Conservation (phyloP, 2,888 invertebrate genomes). For the Gibbula magus region DNA sequence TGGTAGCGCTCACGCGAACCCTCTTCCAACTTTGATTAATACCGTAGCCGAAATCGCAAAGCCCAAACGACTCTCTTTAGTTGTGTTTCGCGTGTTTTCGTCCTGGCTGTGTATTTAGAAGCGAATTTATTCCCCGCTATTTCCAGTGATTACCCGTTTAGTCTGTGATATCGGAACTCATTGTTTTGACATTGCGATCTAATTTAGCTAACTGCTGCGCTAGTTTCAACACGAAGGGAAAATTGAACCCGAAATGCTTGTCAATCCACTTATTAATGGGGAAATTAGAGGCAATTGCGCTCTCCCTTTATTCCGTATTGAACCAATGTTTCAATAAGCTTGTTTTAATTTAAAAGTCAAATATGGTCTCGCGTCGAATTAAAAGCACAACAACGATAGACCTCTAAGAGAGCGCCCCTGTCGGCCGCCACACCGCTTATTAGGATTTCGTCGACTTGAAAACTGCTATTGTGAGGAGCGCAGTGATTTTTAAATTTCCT, state of each 20-base stretch:
- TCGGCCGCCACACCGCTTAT: background rate
- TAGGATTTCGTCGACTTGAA: background rate
- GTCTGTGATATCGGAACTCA: constrained; percentile 19
- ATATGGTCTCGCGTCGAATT: background rate
- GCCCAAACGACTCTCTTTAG: background rate
- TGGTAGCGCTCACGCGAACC: constrained; percentile 22
- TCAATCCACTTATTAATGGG: constrained; percentile 17
- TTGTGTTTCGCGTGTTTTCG: constrained; percentile 11
- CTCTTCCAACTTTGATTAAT: constrained; percentile 20
- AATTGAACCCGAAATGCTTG: constrained; percentile 1
- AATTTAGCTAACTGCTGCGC: constrained; percentile 18
- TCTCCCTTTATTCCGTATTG: constrained; percentile 18
- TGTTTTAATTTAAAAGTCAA: constrained; percentile 25
- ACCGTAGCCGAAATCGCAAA: background rate
- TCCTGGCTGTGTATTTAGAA: constrained; percentile 14
- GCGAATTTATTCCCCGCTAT: constrained; percentile 23
- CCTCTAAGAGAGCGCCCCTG: background rate
- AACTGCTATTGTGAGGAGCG: background rate
- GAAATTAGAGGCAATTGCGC: constrained; percentile 22
- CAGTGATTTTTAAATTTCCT: constrained; percentile 12
- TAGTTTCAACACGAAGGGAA: background rate
- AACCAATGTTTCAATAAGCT: constrained; percentile 22
- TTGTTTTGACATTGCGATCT: constrained; percentile 22
- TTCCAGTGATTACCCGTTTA: constrained; percentile 18
- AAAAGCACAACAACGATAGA: background rate